Evolutionary conservation across 2,797 vertebrate species (phyloP).

Genomic region (Psittacula derbiana): DNA sequence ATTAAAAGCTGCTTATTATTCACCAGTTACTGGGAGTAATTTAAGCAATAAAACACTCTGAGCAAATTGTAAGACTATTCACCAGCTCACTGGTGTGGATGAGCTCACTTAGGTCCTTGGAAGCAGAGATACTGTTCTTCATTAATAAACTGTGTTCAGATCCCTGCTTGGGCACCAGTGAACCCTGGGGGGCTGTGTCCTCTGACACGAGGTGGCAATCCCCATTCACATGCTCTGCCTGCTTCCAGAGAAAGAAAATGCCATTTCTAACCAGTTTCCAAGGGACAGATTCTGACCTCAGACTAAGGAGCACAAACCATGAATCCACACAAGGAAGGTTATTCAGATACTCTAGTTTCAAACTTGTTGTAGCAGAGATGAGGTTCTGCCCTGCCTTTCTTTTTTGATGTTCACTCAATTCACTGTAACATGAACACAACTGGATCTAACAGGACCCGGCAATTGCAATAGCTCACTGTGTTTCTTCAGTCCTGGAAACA

Average conservation of each 20-base stretch:
- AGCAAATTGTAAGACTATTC: conserved; percentile 1
- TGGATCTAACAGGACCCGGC: conserved; percentile 26
- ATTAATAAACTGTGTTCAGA: conserved; percentile 5
- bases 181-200: background rate
- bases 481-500: conserved; percentile 19
- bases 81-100: background rate
- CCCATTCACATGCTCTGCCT: background rate
- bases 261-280: background rate
- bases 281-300: background rate
- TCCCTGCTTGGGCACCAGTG: background rate
- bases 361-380: background rate
- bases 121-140: background rate
- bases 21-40: background rate
- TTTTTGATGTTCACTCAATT: conserved; percentile 21
- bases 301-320: background rate
- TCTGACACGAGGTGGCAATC: background rate
- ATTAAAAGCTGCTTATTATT: background rate
- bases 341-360: background rate
- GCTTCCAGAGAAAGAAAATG: background rate
- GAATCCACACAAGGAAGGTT: background rate
- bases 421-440: conserved; percentile 17
- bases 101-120: background rate
- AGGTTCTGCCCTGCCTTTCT: conserved; percentile 1
- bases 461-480: background rate
- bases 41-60: background rate